Evolutionary conservation across 2,888 invertebrate species (phyloP), one percentile per base, ranked within the genome.

Genomic region (Pheosia gnoma): DNA sequence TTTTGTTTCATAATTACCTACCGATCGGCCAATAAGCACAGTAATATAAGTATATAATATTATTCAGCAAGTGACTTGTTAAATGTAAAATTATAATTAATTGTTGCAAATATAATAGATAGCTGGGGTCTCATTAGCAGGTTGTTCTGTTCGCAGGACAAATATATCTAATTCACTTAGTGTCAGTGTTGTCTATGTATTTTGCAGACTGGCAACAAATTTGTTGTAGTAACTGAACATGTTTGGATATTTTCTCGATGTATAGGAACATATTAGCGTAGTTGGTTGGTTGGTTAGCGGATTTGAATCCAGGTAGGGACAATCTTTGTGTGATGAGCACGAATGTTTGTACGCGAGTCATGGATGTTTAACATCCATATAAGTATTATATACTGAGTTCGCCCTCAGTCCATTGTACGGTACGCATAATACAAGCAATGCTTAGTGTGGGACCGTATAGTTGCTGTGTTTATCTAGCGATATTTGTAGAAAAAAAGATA

Each of bases 61-160:
- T 59, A 60, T 64, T 62, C 58, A 58, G 52, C 57, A 13, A 54
- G 58, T 55, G 25, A 51, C 61, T 61, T 65, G 63, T 67, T 75
- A 65, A 74, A 75, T 68, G 66, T 68, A 64, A 67, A 74, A 62
- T 68, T 76, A 75, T 74, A 75, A 74, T 76, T 74, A 78, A 78
- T 72, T 68, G 77, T 68, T 70, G 72, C 67, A 76, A 76, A 72
- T 74, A 60, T 71, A 76, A 71, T 64, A 59, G 70, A 68, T 72
- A 78, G 71, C 70, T 70, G 65, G 70, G 64, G 51, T 45, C 77
- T 78, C 74, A 77, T 77, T 77, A 77, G 66, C 77, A 74, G 77
- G 74, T 71, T 69, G 78, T 71, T 59, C 65, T 5, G 66, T 72
- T 70, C 70, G 70, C 61, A 64, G 58, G 53, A 63, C 65, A 67